Conservation (phyloP, 2,888 invertebrate species). For the Brenthis hecate region DNA sequence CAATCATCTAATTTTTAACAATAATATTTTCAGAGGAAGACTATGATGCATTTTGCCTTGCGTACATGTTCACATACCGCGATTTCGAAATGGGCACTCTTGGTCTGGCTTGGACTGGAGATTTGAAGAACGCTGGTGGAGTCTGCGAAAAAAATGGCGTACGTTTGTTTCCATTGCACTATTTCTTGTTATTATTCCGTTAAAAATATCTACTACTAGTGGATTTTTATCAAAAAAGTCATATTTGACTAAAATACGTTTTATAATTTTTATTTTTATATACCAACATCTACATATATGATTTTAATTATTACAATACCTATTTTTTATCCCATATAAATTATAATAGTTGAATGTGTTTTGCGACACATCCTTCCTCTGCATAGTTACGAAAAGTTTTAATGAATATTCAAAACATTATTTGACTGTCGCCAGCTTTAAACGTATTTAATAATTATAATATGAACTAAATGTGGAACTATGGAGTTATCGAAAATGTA, state of each 20-base stretch:
- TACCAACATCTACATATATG: background rate
- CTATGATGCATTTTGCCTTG: constrained; percentile 98
- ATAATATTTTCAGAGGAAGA: constrained; percentile 89
- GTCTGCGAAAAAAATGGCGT: constrained; percentile 99
- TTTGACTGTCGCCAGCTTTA: constrained; percentile 11
- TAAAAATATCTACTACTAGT: too few species aligned
- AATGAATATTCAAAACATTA: constrained; percentile 20
- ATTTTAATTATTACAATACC: background rate
- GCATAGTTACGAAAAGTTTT: constrained; percentile 18
- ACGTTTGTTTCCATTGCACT: constrained; percentile 58
- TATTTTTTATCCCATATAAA: background rate
- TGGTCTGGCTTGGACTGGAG: constrained; percentile 99
- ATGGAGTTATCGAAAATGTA: too few species aligned
- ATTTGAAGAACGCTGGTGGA: constrained; percentile 97
- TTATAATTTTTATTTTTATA: too few species aligned
- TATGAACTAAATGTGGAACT: background rate
- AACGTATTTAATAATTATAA: constrained; percentile 10
- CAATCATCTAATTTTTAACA: background rate
- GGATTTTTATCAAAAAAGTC: too few species aligned
- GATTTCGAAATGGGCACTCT: constrained; percentile 98
- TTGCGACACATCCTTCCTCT: constrained; percentile 5
- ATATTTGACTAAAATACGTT: too few species aligned
- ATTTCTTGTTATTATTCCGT: too few species aligned
- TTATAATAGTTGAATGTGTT: too few species aligned
- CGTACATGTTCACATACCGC: constrained; percentile 99